These are phyloP conservation scores for Drosophila sordidapex DNA, from an alignment of 2,888 invertebrate species.

Conservation along the genomic window DNA sequence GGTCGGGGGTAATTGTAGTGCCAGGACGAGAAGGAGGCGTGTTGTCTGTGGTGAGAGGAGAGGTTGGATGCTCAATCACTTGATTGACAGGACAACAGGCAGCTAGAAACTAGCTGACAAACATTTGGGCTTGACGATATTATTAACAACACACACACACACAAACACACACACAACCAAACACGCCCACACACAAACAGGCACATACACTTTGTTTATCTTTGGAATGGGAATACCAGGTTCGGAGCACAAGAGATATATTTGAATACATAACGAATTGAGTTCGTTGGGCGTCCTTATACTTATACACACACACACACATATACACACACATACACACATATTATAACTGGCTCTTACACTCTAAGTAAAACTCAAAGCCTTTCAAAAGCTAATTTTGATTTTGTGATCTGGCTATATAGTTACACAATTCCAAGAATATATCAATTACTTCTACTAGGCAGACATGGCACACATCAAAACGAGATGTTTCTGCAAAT, in stretches of 20 bases:
- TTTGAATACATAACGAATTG: slow-evolving; percentile 43
- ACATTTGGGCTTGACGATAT: slow-evolving; percentile 53
- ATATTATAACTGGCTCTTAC: background rate
- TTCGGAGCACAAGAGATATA: slow-evolving; percentile 1
- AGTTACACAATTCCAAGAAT: background rate
- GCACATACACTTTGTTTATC: slow-evolving; percentile 16
- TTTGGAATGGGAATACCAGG: slow-evolving; percentile 1
- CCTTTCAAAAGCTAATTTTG: background rate
- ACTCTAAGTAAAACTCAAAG: background rate
- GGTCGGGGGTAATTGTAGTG: background rate
- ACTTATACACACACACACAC: background rate
- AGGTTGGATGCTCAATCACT: slow-evolving; percentile 65
- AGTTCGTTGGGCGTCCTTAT: slow-evolving; percentile 16
- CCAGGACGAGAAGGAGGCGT: background rate
- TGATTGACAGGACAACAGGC: slow-evolving; percentile 65
- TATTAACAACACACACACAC: slow-evolving; percentile 41
- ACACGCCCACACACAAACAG: background rate
- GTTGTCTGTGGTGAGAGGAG: background rate
- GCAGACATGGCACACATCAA: background rate
- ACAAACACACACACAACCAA: slow-evolving; percentile 12
- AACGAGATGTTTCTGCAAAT: background rate
- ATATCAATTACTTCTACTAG: fast-evolving
- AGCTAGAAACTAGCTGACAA: slow-evolving; percentile 50
- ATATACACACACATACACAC: background rate
- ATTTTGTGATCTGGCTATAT: background rate